Percentiles rank a stretch among this genome's conserved stretches.
Conservation (phyloP, 2,797 vertebrate species). For the Micropoecilia bifurca region DNA sequence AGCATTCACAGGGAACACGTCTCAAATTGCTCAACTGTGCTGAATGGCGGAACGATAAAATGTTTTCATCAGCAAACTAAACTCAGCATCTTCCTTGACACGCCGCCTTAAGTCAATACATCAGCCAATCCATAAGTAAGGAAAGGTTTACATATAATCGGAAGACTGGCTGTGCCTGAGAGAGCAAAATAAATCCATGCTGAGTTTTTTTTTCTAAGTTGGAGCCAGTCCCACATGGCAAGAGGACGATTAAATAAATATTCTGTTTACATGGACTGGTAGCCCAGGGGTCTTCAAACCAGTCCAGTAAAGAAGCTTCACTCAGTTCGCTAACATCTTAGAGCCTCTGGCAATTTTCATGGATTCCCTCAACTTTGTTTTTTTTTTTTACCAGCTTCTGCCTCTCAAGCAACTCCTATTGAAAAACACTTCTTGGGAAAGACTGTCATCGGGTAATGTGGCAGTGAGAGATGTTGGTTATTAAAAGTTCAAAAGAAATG, state of each 20-base stretch:
- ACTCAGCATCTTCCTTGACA: slow-evolving; percentile 60
- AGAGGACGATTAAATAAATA: slow-evolving; percentile 71
- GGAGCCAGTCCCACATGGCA: slow-evolving; percentile 53
- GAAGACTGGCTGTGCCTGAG: slow-evolving; percentile 30
- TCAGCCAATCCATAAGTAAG: slow-evolving; percentile 61
- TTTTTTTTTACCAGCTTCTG: slow-evolving; percentile 52
- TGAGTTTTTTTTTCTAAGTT: slow-evolving; percentile 42
- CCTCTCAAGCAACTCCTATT: slow-evolving; percentile 52
- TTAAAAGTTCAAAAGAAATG: neutral
- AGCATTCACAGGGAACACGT: slow-evolving; percentile 44
- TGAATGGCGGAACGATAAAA: slow-evolving; percentile 55
- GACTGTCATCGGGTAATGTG: slow-evolving; percentile 10
- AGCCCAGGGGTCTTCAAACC: slow-evolving; percentile 65
- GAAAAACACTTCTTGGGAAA: slow-evolving; percentile 57
- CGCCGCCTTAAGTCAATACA: slow-evolving; percentile 53
- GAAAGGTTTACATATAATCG: slow-evolving; percentile 53
- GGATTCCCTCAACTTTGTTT: slow-evolving; percentile 48
- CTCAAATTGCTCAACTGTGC: slow-evolving; percentile 56
- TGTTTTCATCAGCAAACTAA: slow-evolving; percentile 68
- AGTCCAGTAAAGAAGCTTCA: slow-evolving; percentile 66
- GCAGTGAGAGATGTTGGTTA: neutral
- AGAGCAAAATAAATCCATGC: slow-evolving; percentile 60
- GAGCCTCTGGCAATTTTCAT: slow-evolving; percentile 65
- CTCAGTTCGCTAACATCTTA: slow-evolving; percentile 67
- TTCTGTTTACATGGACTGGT: slow-evolving; percentile 69